These are phyloP conservation scores for Clytia hemisphaerica DNA, from an alignment of 30 jellyfish, hydroid and myxozoan genomes.

Conservation along the genomic window DNA sequence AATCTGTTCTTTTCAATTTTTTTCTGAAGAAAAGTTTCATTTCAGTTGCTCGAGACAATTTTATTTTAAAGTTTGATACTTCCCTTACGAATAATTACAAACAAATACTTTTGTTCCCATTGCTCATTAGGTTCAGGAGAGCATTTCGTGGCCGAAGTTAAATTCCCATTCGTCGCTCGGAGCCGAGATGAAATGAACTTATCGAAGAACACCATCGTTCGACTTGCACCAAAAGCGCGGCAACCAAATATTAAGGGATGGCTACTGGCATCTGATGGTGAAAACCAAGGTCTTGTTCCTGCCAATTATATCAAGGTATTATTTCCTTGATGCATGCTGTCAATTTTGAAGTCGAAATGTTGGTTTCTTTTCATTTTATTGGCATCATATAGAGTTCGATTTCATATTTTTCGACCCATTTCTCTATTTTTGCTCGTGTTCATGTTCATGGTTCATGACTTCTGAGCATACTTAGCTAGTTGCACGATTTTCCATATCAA, in stretches of 20 bases:
- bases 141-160: conserved; percentile 56
- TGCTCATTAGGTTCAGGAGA: conserved; percentile 53
- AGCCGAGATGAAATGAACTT: conserved; percentile 56
- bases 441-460: no score
- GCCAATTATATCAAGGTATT: conserved; percentile 72
- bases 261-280: conserved; percentile 79
- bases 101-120: not conserved
- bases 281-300: conserved; percentile 68
- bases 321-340: no score
- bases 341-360: no score
- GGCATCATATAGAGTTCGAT: no score
- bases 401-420: no score
- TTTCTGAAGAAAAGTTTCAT: no score
- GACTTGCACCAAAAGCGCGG: conserved; percentile 77
- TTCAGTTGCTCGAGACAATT: not conserved
- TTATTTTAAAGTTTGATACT: not conserved
- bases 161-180: conserved; percentile 54
- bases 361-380: no score
- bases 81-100: not conserved
- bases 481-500: no score
- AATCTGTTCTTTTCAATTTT: no score
- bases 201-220: conserved; percentile 41
- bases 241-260: conserved; percentile 87
- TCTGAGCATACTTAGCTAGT: no score
- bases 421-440: no score